Conservation (phyloP, 2,888 invertebrate genomes). For the Eledone cirrhosa region DNA sequence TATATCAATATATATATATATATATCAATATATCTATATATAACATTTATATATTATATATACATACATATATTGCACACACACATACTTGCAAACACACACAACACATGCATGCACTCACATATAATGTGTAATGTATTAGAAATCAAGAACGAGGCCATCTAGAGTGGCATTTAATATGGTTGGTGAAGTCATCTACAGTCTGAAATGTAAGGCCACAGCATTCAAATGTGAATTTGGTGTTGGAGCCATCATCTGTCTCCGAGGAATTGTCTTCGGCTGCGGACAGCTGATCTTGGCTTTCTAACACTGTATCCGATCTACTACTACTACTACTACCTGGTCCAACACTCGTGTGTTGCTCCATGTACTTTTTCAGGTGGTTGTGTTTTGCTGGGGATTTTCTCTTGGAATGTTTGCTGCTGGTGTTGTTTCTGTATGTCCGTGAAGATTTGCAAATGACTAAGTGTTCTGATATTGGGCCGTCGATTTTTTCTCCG, state of each 20-base stretch:
- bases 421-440: neutral
- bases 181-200: neutral
- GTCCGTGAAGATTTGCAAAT: neutral
- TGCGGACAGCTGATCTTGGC: neutral
- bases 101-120: too few relatives aligned
- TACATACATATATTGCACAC: too few relatives aligned
- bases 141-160: neutral
- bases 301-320: too few relatives aligned
- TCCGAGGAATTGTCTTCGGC: neutral
- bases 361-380: neutral
- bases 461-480: neutral
- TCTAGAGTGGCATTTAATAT: conserved; percentile 2
- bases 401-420: too few relatives aligned
- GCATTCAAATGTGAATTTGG: conserved; percentile 14
- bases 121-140: too few relatives aligned
- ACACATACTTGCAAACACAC: too few relatives aligned
- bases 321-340: too few relatives aligned
- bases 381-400: neutral
- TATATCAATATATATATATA: too few relatives aligned
- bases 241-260: neutral
- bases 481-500: neutral
- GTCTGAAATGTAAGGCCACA: neutral
- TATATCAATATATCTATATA: too few relatives aligned
- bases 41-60: too few relatives aligned
- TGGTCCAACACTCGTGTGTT: neutral